Evolutionary conservation across 2,113 vertebrate genomes (phyloP).

Genomic region (Benitochromis conjunctus): DNA sequence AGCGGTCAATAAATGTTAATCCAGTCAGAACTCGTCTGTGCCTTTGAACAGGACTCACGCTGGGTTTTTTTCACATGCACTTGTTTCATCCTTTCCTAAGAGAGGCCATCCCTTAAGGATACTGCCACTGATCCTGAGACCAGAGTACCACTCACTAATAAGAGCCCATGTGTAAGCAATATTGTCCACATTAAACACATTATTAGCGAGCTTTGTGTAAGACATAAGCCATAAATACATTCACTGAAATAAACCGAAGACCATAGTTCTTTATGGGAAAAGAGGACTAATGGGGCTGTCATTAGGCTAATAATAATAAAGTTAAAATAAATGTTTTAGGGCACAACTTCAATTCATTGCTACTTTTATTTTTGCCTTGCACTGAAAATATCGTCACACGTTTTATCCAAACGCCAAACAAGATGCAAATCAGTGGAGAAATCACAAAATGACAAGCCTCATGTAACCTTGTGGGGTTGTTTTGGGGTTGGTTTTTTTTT

Average conservation of each 20-base stretch:
- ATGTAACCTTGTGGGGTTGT: slow-evolving; percentile 37
- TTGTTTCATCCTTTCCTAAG: slow-evolving; percentile 85
- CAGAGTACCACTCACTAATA: slow-evolving; percentile 85
- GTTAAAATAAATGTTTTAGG: not conserved
- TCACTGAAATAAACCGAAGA: not conserved
- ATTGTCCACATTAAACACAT: slow-evolving; percentile 77
- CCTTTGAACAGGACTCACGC: slow-evolving; percentile 95
- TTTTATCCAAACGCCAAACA: slow-evolving; percentile 30
- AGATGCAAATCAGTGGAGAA: slow-evolving; percentile 32
- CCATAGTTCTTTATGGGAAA: not conserved
- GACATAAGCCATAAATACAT: slow-evolving; percentile 50
- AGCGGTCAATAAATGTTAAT: slow-evolving; percentile 99
- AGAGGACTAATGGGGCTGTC: not conserved
- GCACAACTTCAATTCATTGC: not conserved
- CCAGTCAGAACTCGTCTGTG: slow-evolving; percentile 93
- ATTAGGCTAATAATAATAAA: slow-evolving; percentile 5
- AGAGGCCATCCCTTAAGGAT: slow-evolving; percentile 83
- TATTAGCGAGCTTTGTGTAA: slow-evolving; percentile 67
- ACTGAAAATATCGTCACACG: not conserved
- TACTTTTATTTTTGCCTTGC: not conserved
- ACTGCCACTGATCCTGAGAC: slow-evolving; percentile 75
- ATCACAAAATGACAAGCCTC: slow-evolving; percentile 50
- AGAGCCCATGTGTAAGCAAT: slow-evolving; percentile 85
- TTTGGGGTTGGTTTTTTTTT: not conserved
- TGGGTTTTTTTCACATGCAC: slow-evolving; percentile 78